phyloP scores from a whole-genome alignment of 2,797 vertebrate species.

The Ceryle rudis region DNA sequence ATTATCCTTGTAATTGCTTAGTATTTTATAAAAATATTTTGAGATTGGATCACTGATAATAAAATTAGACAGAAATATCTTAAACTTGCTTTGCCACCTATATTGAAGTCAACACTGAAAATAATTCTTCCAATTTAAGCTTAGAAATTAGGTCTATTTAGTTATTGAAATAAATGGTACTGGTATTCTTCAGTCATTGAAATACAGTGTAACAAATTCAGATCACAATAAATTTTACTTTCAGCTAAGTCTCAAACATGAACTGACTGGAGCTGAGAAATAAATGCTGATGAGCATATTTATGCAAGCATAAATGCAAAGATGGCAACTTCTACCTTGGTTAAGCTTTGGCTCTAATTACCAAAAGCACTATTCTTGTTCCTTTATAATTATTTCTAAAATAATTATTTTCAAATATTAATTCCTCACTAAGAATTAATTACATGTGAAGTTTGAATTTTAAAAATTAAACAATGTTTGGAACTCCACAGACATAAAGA shows the following conservation, averaged over 20 bases:
- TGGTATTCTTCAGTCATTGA: not conserved
- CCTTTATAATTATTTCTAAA: not conserved
- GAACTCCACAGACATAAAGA: not conserved
- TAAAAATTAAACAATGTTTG: not conserved
- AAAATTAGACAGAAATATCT: not conserved
- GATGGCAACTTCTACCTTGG: not conserved
- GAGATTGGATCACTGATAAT: not conserved
- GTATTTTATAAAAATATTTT: not conserved
- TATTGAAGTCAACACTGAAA: not conserved
- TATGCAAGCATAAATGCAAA: not conserved
- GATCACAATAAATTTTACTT: not conserved
- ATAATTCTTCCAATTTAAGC: not conserved
- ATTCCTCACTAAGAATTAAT: not conserved
- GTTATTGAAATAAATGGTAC: not conserved
- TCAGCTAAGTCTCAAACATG: not conserved
- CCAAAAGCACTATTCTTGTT: not conserved
- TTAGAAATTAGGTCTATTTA: not conserved
- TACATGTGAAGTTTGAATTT: not conserved
- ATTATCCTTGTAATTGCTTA: not conserved
- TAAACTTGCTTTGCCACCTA: not conserved
- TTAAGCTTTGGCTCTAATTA: not conserved
- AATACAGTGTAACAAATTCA: not conserved
- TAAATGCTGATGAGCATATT: not conserved
- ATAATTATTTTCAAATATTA: not conserved
- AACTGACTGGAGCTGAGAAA: not conserved